These are phyloP conservation scores for Enteromius radiatus DNA, from an alignment of 2,797 vertebrate species.

Conservation along the genomic window DNA sequence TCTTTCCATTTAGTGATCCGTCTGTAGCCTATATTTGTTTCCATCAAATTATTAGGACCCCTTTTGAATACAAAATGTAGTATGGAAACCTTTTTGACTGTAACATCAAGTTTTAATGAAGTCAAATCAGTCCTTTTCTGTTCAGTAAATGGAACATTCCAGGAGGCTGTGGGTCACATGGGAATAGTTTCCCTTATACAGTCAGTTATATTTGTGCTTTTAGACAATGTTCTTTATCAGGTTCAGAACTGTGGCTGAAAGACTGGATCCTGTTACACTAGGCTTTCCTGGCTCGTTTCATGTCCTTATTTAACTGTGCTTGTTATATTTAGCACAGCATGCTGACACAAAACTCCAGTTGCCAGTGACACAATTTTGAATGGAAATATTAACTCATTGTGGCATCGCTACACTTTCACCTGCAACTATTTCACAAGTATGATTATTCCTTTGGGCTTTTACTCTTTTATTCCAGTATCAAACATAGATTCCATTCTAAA, in stretches of 20 bases:
- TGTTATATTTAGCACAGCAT: constrained; percentile 80
- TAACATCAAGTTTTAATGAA: constrained; percentile 37
- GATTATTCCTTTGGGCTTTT: constrained; percentile 39
- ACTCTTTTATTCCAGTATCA: constrained; percentile 33
- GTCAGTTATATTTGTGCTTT: constrained; percentile 79
- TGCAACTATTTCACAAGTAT: constrained; percentile 3
- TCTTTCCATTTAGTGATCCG: neutral
- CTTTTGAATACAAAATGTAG: neutral
- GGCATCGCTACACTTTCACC: constrained; percentile 1
- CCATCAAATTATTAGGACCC: neutral
- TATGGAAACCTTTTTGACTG: constrained; percentile 17
- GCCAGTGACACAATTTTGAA: constrained; percentile 79
- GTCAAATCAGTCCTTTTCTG: constrained; percentile 72
- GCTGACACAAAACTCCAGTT: constrained; percentile 75
- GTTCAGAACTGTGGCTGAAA: constrained; percentile 67
- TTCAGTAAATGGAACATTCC: constrained; percentile 77
- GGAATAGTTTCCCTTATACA: constrained; percentile 80
- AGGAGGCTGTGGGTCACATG: constrained; percentile 75
- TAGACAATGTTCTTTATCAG: constrained; percentile 79
- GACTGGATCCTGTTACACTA: constrained; percentile 76
- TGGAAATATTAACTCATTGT: constrained; percentile 61
- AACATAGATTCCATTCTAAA: neutral
- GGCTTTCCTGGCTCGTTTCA: constrained; percentile 79
- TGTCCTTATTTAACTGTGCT: constrained; percentile 83
- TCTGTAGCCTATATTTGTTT: too few relatives aligned